Evolutionary conservation across 2,113 vertebrate genomes (phyloP).

Genomic region (Pandion haliaetus): DNA sequence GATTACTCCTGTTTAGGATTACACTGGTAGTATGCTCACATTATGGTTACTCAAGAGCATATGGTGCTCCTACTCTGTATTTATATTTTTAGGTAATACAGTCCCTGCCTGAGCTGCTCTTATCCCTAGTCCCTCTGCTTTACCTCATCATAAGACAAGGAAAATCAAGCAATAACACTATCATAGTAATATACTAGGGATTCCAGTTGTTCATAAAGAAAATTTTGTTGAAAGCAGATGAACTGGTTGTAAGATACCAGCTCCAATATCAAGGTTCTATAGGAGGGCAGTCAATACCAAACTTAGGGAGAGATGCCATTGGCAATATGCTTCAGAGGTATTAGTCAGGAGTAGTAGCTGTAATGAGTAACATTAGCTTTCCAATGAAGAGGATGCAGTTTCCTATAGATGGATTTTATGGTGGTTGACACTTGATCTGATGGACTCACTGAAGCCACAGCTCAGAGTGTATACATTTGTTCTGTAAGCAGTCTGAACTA

Average conservation of each 20-base stretch:
- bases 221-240: not conserved
- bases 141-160: not conserved
- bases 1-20: not conserved
- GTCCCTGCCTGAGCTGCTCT: not conserved
- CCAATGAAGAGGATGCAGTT: not conserved
- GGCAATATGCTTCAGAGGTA: not conserved
- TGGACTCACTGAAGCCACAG: not conserved
- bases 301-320: not conserved
- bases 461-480: not conserved
- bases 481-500: not conserved
- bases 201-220: not conserved
- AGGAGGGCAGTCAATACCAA: not conserved
- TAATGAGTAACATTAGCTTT: not conserved
- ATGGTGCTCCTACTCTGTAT: not conserved
- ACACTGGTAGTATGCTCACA: not conserved
- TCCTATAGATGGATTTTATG: not conserved
- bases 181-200: not conserved
- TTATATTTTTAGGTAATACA: not conserved
- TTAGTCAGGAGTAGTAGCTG: not conserved
- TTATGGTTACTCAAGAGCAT: not conserved
- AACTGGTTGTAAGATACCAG: not conserved
- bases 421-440: not conserved
- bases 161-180: not conserved
- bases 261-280: not conserved
- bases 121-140: not conserved